Percentiles rank a stretch among this genome's conserved stretches.
Conservation (phyloP, 1,140 invertebrate species). For the Orussus abietinus region DNA sequence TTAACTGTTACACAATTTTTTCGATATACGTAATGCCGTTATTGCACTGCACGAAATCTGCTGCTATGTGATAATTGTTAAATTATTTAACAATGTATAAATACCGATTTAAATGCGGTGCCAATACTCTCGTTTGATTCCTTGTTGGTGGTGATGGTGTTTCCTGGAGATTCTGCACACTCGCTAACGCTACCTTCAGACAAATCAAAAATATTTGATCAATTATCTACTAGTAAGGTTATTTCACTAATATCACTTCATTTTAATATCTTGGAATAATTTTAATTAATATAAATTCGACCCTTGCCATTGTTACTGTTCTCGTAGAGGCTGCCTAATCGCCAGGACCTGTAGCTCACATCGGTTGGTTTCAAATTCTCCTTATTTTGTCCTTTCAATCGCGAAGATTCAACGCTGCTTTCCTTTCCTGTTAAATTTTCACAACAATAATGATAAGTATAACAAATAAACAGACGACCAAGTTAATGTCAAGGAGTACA, state of each 20-base stretch:
- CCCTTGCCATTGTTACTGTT: slow-evolving; percentile 37
- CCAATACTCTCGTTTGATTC: slow-evolving; percentile 31
- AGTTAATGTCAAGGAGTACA: too few relatives aligned
- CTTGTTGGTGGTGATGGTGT: slow-evolving; percentile 32
- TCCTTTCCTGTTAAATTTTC: slow-evolving; percentile 25
- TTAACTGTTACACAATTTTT: too few relatives aligned
- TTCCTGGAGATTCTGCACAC: slow-evolving; percentile 24
- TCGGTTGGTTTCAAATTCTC: slow-evolving; percentile 43
- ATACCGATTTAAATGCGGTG: too few relatives aligned
- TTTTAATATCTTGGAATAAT: neutral
- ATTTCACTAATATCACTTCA: too few relatives aligned
- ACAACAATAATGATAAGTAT: neutral
- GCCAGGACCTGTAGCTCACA: slow-evolving; percentile 49
- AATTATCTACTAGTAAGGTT: too few relatives aligned
- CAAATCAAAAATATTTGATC: slow-evolving; percentile 6
- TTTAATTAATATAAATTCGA: slow-evolving; percentile 8
- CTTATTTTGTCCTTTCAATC: slow-evolving; percentile 26
- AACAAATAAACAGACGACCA: slow-evolving; percentile 4
- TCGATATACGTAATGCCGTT: neutral
- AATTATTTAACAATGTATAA: slow-evolving; percentile 36
- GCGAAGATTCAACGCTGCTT: slow-evolving; percentile 20
- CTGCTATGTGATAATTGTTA: neutral
- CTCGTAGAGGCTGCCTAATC: slow-evolving; percentile 47
- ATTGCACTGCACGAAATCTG: neutral
- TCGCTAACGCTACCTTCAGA: slow-evolving; percentile 35